Percentiles rank a stretch among this genome's conserved stretches.
These are phyloP conservation scores for Marronus borbonicus DNA, from an alignment of 2,888 invertebrate species.

Conservation along the genomic window DNA sequence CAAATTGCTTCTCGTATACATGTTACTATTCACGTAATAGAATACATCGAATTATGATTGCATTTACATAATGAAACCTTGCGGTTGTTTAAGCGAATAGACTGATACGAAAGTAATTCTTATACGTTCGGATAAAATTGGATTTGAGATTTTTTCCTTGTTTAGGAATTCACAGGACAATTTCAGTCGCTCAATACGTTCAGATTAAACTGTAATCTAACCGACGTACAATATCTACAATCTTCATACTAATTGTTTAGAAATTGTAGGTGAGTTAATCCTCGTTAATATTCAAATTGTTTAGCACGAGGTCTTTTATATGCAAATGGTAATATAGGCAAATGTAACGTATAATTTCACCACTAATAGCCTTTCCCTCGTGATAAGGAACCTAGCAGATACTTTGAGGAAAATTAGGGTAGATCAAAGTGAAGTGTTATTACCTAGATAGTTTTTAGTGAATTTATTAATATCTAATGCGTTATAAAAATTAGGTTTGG, in stretches of 20 bases:
- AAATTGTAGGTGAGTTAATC: conserved; percentile 40
- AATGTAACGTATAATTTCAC: conserved; percentile 30
- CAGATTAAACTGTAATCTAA: conserved; percentile 14
- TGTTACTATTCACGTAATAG: too few relatives aligned
- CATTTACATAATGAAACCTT: neutral
- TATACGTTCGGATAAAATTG: neutral
- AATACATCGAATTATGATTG: neutral
- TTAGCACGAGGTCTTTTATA: conserved; percentile 39
- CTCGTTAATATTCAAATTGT: conserved; percentile 42
- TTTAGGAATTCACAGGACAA: neutral
- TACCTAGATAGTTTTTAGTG: neutral
- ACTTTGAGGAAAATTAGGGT: conserved; percentile 11
- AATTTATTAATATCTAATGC: too few relatives aligned
- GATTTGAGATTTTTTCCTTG: neutral
- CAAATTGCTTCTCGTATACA: too few relatives aligned
- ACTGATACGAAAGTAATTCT: neutral
- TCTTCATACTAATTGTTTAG: conserved; percentile 36
- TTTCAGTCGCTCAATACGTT: neutral
- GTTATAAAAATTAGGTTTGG: too few relatives aligned
- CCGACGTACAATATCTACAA: conserved; percentile 18
- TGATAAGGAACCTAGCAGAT: neutral
- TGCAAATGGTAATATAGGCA: conserved; percentile 33
- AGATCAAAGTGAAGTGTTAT: conserved; percentile 17
- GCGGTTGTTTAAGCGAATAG: neutral
- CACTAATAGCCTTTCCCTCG: conserved; percentile 7